Evolutionary conservation across 2,888 invertebrate species (phyloP).

Genomic region (Blastobasis adustella): DNA sequence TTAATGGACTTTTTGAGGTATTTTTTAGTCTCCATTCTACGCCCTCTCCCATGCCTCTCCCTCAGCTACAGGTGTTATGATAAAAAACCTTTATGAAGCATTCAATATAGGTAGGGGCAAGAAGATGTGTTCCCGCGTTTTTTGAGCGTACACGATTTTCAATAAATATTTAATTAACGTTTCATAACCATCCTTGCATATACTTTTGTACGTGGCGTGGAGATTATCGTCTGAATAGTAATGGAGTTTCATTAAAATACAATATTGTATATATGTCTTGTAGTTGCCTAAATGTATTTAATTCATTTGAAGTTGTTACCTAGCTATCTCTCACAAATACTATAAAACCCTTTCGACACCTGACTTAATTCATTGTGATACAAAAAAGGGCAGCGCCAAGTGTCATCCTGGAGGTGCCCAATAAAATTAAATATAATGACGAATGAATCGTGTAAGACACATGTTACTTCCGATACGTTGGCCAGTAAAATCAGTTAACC

Average conservation of each 20-base stretch:
- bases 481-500: conserved; percentile 59
- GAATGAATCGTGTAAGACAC: conserved; percentile 47
- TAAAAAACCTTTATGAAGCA: conserved; percentile 31
- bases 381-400: too few species aligned
- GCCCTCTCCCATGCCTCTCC: conserved; percentile 38
- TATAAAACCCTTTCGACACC: too few species aligned
- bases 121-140: conserved; percentile 44
- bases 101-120: conserved; percentile 26
- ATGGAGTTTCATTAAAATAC: too few species aligned
- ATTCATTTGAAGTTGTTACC: too few species aligned
- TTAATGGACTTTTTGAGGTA: conserved; percentile 31
- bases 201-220: too few species aligned
- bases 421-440: conserved; percentile 67
- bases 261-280: too few species aligned
- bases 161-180: too few species aligned
- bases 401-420: conserved; percentile 11
- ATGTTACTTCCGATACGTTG: conserved; percentile 67
- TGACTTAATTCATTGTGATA: too few species aligned
- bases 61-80: conserved; percentile 47
- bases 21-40: conserved; percentile 29
- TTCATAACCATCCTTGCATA: too few species aligned
- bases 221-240: too few species aligned
- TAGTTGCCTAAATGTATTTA: too few species aligned
- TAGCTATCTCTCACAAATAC: too few species aligned
- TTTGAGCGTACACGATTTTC: conserved; percentile 24